Base-by-base conservation (phyloP, 2,888 invertebrate genomes). In the Drosophila kanekoi region DNA sequence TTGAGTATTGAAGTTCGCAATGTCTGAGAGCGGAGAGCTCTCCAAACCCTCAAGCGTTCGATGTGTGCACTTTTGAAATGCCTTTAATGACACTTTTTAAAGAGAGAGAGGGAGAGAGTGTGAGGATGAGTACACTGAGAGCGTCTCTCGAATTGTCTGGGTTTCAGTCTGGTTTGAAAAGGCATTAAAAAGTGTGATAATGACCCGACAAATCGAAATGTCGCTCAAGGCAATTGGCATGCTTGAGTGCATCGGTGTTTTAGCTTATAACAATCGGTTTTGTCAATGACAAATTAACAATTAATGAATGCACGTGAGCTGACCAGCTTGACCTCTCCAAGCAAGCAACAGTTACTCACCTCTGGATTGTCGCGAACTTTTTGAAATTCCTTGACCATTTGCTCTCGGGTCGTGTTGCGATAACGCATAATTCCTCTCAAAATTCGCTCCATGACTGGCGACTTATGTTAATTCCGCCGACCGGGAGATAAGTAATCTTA, bases 381-480 rank as follows among this genome's bases (percentile, higher is more conserved):
- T 92, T 96, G 94, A 93, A 98, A 98, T 93, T 98, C 98, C 93
- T 97, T 95, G 35, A 98, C 97, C 97, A 98, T 97, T 89, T 94
- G 95, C 68, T 96, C 95, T 76, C 96, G 94, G 78, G 96, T 96
- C 61, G 96, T 95, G 71, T 95, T 94, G 67, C 98, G 94, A 92
- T 98, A 98, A 89, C 96, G 95, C 95, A 98, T 97, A 58, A 98
- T 96, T 54, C 98, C 98, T 91, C 96, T 95, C 79, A 98, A 93
- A 91, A 98, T 96, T 92, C 96, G 95, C 89, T 98, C 97, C 97
- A 98, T 97, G 13, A 47, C 37, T 47, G 14, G 10, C 23, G 13
- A 18, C 41, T 48, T 43, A 18, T 53, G 56, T 8, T 14, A 45
- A 49, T 59, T 37, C 23, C 20, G 51, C 2, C 38, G 14, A 54